Conservation (phyloP, 2,113 vertebrate species). For the Morone saxatilis region DNA sequence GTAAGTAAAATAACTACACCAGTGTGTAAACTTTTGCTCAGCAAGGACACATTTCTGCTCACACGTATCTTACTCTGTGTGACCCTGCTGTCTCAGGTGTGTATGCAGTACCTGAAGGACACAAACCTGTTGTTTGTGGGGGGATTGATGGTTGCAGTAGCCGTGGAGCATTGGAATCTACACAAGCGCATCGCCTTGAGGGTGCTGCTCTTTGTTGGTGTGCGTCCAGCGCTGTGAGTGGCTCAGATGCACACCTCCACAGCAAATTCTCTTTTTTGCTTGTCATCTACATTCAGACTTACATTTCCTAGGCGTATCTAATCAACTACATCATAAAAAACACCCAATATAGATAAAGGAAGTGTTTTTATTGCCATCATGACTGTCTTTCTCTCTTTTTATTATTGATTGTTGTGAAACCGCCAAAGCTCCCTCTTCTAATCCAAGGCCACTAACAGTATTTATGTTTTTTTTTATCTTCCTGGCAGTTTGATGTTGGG, state of each 20-base stretch:
- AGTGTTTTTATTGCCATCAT: neutral
- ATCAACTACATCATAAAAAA: conserved; percentile 24
- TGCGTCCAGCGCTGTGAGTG: conserved; percentile 92
- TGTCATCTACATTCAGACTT: neutral
- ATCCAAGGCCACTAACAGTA: conserved; percentile 2
- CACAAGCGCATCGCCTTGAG: conserved; percentile 95
- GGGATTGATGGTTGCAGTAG: conserved; percentile 92
- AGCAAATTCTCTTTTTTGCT: neutral
- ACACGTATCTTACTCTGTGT: neutral
- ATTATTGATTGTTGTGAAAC: neutral
- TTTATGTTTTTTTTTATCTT: neutral
- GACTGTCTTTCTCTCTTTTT: conserved; percentile 6
- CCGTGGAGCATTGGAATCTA: conserved; percentile 95
- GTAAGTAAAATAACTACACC: conserved; percentile 73
- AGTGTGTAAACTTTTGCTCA: neutral
- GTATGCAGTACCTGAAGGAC: conserved; percentile 96
- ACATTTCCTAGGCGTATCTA: conserved; percentile 4
- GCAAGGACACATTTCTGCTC: neutral
- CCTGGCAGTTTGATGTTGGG: conserved; percentile 93
- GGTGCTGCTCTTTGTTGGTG: conserved; percentile 91
- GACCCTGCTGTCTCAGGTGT: conserved; percentile 85
- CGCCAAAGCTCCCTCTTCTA: neutral
- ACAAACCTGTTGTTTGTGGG: conserved; percentile 96
- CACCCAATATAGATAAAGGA: conserved; percentile 20
- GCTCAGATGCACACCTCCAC: neutral